Evolutionary conservation across 1,140 invertebrate species (phyloP), one percentile per base, ranked within the genome.

Genomic region (Amphibalanus amphitrite): DNA sequence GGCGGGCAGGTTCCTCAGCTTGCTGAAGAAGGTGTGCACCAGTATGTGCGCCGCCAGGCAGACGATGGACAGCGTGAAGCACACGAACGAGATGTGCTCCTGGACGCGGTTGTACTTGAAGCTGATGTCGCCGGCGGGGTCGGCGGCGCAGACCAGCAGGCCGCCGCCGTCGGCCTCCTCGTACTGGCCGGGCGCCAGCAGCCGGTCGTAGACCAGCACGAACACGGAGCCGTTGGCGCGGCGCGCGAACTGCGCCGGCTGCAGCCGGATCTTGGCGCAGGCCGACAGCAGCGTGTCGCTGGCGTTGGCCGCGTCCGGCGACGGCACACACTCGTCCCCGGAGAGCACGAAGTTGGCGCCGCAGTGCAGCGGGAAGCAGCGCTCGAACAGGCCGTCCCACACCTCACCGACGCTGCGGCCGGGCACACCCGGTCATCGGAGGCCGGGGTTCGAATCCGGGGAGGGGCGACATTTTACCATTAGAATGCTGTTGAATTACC

Each of bases 1-100:
- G 1, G 83, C 84, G 0, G 84, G 84, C 20, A 84, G 75, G 74
- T 84, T 85, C 29, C 82, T 76, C 40, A 84, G 75, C 70, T 80
- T 80, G 26, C 80, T 78, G n/a, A 85, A 78, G 0, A 83, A 29
- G 8, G 74, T 67, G 72, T 83, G 84, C 0, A 84, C 80, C 0
- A 81, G 25, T 20, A 86, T 79, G 69, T 83, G 82, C 6, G 81
- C 65, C 25, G 76, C 69, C 6, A 83, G 76, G 67, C 80, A 81
- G 17, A 78, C 71, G 0, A 82, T 72, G 1, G 82, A 83, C 29
- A 82, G 73, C 8, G 74, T 73, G 29, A 82, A 74, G 20, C 76
- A 78, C 17, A 80, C 73, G 0, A 76, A 69, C 6, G 81, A 79
- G 3, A 82, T 26, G 70, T 75, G 78, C 33, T 73, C 73, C 70